Evolutionary conservation across 2,797 vertebrate genomes (phyloP).

Genomic region (Spinus olivaceus): DNA sequence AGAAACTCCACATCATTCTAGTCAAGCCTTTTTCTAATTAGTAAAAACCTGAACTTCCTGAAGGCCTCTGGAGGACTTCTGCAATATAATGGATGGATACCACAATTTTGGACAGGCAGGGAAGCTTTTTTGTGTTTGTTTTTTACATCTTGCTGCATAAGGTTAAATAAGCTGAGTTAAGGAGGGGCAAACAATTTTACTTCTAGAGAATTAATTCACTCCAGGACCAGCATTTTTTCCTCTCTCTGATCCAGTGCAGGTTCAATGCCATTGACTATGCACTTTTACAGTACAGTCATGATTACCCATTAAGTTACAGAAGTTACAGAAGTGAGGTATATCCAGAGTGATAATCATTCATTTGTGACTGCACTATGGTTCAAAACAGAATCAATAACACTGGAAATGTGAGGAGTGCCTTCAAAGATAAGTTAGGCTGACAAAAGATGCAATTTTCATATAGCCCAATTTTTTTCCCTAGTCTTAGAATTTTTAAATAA

Average conservation of each 20-base stretch:
- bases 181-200: conserved; percentile 8
- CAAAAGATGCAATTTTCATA: neutral
- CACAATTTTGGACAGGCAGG: neutral
- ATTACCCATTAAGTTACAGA: neutral
- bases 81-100: neutral
- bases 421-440: conserved; percentile 35
- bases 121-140: neutral
- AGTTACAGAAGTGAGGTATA: neutral
- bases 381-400: conserved; percentile 34
- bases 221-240: conserved; percentile 14
- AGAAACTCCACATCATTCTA: neutral
- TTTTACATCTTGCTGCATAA: neutral
- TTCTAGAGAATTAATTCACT: conserved; percentile 4
- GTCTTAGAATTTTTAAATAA: neutral
- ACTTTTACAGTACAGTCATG: neutral
- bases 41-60: neutral
- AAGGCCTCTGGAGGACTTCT: neutral
- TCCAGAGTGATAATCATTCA: conserved; percentile 2
- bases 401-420: conserved; percentile 3
- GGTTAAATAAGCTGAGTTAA: neutral
- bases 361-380: neutral
- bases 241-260: neutral
- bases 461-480: neutral
- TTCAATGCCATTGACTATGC: neutral
- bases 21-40: neutral